Evolutionary conservation across 2,888 invertebrate species (phyloP).

Genomic region (Rhamnusium bicolor): DNA sequence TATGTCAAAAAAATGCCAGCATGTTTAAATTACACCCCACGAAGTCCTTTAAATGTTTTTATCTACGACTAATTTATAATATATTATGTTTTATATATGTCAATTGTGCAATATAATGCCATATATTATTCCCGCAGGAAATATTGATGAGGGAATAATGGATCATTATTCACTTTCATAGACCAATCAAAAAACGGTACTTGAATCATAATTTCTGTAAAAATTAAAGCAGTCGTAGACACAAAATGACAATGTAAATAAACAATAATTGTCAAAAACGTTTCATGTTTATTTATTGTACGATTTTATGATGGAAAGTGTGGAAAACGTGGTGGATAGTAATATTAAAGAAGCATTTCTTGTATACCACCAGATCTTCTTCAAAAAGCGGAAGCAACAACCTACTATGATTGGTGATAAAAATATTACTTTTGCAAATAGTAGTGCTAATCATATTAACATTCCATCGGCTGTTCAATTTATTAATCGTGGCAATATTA

Average conservation of each 20-base stretch:
- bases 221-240: background rate
- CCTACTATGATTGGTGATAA: too few species aligned
- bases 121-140: slow-evolving; percentile 2
- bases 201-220: background rate
- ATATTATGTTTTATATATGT: background rate
- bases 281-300: background rate
- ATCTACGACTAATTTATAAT: background rate
- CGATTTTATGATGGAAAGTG: background rate
- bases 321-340: background rate
- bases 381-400: background rate
- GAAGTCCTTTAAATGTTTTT: too few species aligned
- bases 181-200: background rate
- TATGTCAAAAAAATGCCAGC: too few species aligned
- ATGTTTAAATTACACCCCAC: too few species aligned
- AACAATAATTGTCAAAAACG: background rate
- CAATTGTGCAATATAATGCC: too few species aligned
- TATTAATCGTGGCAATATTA: too few species aligned
- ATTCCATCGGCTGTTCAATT: too few species aligned
- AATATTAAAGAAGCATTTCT: too few species aligned
- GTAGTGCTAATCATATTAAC: too few species aligned
- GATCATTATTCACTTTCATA: too few species aligned
- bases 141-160: background rate
- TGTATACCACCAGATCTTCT: background rate
- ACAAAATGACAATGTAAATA: background rate
- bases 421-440: too few species aligned